These are phyloP conservation scores for Muricea muricata DNA, from an alignment of 92 coral and sea anemone genomes.

Conservation along the genomic window DNA sequence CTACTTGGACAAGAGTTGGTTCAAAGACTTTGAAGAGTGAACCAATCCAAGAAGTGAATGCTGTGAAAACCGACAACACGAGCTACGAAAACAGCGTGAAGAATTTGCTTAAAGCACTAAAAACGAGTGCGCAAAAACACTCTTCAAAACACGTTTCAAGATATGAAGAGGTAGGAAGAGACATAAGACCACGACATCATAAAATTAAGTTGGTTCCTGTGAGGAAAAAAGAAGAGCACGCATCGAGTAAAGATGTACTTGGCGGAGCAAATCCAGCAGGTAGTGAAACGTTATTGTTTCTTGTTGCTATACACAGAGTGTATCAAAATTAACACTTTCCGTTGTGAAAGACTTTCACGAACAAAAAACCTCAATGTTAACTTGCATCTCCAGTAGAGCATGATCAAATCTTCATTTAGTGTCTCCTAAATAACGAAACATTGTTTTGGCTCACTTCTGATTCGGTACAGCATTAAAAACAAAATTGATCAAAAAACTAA, in stretches of 20 bases:
- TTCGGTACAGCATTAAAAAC: too few relatives aligned
- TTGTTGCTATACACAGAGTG: background rate
- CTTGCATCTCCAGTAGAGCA: too few relatives aligned
- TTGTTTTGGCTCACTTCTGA: too few relatives aligned
- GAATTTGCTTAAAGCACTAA: slow-evolving; percentile 29
- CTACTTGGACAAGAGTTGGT: background rate
- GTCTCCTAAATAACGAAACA: too few relatives aligned
- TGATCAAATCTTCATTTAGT: too few relatives aligned
- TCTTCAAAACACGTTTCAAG: background rate
- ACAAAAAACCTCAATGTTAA: too few relatives aligned
- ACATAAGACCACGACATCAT: background rate
- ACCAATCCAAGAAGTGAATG: slow-evolving; percentile 33
- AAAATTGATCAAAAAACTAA: too few relatives aligned
- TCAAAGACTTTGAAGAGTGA: slow-evolving; percentile 35
- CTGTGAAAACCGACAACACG: slow-evolving; percentile 30
- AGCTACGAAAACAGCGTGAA: slow-evolving; percentile 19
- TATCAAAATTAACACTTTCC: too few relatives aligned
- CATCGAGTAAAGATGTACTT: slow-evolving; percentile 25
- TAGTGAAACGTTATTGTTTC: too few relatives aligned
- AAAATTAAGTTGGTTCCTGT: slow-evolving; percentile 9
- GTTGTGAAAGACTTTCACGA: too few relatives aligned
- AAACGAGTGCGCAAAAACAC: slow-evolving; percentile 3
- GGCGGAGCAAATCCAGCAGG: background rate
- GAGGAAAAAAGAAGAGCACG: slow-evolving; percentile 13
- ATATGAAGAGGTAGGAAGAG: background rate